A percentile compares a stretch with the other conserved stretches of the same genome.
Evolutionary conservation across 1,140 invertebrate species (phyloP).

Genomic region (Atopsyche davidsoni): DNA sequence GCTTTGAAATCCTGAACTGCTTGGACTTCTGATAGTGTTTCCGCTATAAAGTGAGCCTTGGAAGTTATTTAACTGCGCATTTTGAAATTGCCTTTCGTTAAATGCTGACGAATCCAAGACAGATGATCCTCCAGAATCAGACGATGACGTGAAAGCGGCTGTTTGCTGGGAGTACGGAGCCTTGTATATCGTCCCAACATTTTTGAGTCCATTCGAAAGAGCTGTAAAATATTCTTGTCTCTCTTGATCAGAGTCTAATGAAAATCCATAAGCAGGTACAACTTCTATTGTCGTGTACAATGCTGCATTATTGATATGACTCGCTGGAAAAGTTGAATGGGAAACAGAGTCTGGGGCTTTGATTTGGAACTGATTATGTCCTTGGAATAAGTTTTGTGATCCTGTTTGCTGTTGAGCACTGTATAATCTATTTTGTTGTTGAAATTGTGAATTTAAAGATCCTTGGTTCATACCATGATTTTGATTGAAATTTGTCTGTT

Average conservation of each 20-base stretch:
- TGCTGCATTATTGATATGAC: too few relatives aligned
- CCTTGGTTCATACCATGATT: too few relatives aligned
- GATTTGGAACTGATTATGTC: neutral
- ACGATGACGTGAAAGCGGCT: neutral
- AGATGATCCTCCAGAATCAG: too few relatives aligned
- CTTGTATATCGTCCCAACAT: conserved; percentile 10
- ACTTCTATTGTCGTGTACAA: conserved; percentile 22
- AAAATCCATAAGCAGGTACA: conserved; percentile 27
- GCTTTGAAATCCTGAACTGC: neutral
- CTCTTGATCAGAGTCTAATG: conserved; percentile 18
- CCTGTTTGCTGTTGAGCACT: neutral
- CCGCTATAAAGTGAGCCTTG: neutral
- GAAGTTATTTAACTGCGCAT: neutral
- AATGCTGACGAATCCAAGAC: neutral
- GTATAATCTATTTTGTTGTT: too few relatives aligned
- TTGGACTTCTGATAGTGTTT: neutral
- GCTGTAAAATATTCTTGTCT: conserved; percentile 21
- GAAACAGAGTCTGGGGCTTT: too few relatives aligned
- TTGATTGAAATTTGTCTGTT: too few relatives aligned
- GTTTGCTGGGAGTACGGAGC: conserved; percentile 17
- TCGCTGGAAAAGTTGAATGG: too few relatives aligned
- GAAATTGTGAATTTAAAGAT: neutral
- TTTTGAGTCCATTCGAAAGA: conserved; percentile 11
- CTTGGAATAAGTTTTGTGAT: neutral
- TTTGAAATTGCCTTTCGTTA: neutral